Conservation (phyloP, 2,797 vertebrate genomes). For the Eupleurogrammus muticus region DNA sequence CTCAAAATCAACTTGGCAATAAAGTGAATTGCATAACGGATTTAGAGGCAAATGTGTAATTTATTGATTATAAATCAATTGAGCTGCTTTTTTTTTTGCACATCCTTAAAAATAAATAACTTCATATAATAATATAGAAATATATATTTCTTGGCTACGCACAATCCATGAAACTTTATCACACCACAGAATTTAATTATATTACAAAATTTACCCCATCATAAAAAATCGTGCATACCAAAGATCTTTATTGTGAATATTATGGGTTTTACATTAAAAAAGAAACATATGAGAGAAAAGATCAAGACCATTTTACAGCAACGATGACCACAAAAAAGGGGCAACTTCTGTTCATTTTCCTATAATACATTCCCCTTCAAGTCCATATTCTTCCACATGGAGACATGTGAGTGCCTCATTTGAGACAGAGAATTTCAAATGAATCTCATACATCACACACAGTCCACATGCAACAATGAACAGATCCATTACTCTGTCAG, state of each 20-base stretch:
- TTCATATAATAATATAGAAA: not conserved
- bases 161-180: not conserved
- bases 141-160: not conserved
- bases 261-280: constrained; percentile 57
- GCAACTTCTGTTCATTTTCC: constrained; percentile 59
- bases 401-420: constrained; percentile 78
- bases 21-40: constrained; percentile 83
- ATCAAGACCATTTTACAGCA: constrained; percentile 55
- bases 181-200: constrained; percentile 8
- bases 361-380: constrained; percentile 40
- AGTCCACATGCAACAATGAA: constrained; percentile 81
- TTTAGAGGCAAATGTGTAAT: constrained; percentile 42
- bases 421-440: constrained; percentile 83
- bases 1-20: constrained; percentile 86
- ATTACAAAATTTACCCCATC: not conserved
- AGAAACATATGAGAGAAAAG: constrained; percentile 51
- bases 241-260: constrained; percentile 58
- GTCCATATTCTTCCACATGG: constrained; percentile 60
- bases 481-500: constrained; percentile 84
- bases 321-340: constrained; percentile 61
- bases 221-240: constrained; percentile 1
- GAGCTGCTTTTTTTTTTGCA: constrained; percentile 9
- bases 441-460: constrained; percentile 83
- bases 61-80: constrained; percentile 23
- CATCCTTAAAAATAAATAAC: not conserved